Percentiles rank a stretch among this genome's conserved stretches.
These are phyloP conservation scores for Aphrophora alni DNA, from an alignment of 2,888 invertebrate genomes.

Conservation along the genomic window DNA sequence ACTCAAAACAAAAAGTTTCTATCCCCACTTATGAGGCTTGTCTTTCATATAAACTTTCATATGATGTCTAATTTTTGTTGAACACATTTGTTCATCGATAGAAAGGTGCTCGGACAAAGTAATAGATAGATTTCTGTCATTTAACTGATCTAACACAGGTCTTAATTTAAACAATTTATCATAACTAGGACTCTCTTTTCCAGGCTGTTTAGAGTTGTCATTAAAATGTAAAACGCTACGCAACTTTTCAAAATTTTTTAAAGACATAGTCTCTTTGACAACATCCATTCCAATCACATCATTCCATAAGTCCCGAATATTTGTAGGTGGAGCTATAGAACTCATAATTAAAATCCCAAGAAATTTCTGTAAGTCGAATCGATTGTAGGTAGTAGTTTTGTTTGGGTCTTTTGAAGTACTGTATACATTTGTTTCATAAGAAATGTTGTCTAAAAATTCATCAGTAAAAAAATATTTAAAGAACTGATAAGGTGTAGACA, in stretches of 20 bases:
- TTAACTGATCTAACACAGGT: conserved; percentile 46
- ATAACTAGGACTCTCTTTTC: conserved; percentile 30
- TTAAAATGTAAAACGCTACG: conserved; percentile 47
- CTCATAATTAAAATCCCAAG: conserved; percentile 9
- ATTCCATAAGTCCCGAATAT: conserved; percentile 48
- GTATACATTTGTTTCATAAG: background rate
- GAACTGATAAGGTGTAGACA: background rate
- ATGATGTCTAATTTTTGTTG: conserved; percentile 43
- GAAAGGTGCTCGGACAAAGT: conserved; percentile 46
- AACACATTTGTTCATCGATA: conserved; percentile 51
- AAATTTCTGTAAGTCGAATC: background rate
- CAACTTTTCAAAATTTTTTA: conserved; percentile 49
- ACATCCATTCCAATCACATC: conserved; percentile 41
- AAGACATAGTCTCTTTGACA: conserved; percentile 47
- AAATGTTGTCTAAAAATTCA: background rate
- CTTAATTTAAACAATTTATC: conserved; percentile 47
- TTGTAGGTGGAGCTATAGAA: conserved; percentile 48
- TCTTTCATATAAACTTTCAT: conserved; percentile 54
- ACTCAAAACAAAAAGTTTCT: conserved; percentile 42
- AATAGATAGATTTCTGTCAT: conserved; percentile 42
- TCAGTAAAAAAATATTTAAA: background rate
- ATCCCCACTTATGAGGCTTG: conserved; percentile 55
- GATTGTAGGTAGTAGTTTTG: background rate
- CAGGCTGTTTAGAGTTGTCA: conserved; percentile 42
- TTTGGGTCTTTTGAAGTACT: background rate